Conservation (phyloP, 2,888 invertebrate species). For the Amphipyra berbera region DNA sequence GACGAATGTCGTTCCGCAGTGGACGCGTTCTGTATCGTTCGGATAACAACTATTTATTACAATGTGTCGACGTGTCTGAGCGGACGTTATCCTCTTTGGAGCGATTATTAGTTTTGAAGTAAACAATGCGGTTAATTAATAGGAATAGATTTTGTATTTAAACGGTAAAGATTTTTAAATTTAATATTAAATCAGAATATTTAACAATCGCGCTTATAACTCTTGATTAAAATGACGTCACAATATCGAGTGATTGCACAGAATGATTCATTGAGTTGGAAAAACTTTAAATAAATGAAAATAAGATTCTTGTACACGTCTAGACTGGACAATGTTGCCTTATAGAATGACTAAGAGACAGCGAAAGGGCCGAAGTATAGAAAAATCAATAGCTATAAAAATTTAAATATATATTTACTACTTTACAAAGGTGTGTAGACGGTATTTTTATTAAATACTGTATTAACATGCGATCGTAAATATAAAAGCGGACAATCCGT, state of each 20-base stretch:
- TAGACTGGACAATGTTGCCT: background rate
- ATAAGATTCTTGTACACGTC: background rate
- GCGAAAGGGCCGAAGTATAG: background rate
- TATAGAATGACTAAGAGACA: constrained; percentile 9
- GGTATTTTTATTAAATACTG: constrained; percentile 4
- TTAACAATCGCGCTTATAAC: background rate
- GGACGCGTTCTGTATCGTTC: constrained; percentile 34
- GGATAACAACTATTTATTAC: constrained; percentile 45
- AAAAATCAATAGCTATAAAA: background rate
- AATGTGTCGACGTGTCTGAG: constrained; percentile 18
- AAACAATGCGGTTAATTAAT: too few relatives aligned
- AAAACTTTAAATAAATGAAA: background rate
- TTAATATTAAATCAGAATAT: background rate
- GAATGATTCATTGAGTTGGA: constrained; percentile 6
- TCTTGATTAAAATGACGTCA: constrained; percentile 5
- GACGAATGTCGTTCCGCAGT: constrained; percentile 6
- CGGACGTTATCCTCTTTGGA: constrained; percentile 49
- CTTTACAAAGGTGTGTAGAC: background rate
- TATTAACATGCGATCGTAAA: constrained; percentile 41
- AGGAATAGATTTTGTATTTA: too few relatives aligned
- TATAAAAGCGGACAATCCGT: constrained; percentile 19
- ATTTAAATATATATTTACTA: background rate
- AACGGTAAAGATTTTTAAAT: constrained; percentile 11
- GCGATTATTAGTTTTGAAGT: constrained; percentile 18
- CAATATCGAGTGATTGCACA: background rate